Base-by-base conservation (phyloP, 2,113 vertebrate species). In the Gallinago paraguaiae region DNA sequence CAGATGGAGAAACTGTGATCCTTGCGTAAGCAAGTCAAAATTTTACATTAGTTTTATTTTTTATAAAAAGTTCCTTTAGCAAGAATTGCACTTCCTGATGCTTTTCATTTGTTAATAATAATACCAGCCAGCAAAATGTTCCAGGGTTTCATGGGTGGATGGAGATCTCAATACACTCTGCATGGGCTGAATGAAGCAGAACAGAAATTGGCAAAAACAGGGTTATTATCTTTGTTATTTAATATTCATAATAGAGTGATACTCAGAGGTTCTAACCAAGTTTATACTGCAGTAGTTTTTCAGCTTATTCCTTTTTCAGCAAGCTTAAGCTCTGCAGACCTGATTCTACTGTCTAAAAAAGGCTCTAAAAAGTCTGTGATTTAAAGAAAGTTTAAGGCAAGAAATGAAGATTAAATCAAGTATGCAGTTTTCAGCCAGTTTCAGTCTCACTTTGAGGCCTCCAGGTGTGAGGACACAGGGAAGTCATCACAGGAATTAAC, bases 161-260 rank as follows among this genome's bases (percentile, higher is more conserved):
- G 82, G 56, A 93, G 54, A 93, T 63, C 80, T 93, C 82, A 82
- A 77, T 91, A 59, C 3, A 59, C 37, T 82, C 79, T 77, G 78
- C 84, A 70, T 82, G 31, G 35, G 54, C 56, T 81, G 92, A 96
- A 86, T 86, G 91, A 88, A 90, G 90, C 76, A 86, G 88, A 96
- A 81, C n/a, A 93, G 68, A 92, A 94, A 86, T 35, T 80, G 78
- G 85, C 75, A 94, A 94, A 89, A 90, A 1, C 48, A 54, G 46
- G 25, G 43, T 90, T 96, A 95, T 92, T 92, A 92, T 50, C 33
- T 50, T 65, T 80, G 41, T 77, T 96, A 87, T 82, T 94, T 95
- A 95, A 92, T 94, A 94, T 90, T 88, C 79, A 86, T 77, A 88
- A 74, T 60, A 74, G 4, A 79, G 5, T 63, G 68, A 76, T 74